Conservation (phyloP, 2,888 invertebrate genomes). For the Malachius bipustulatus region DNA sequence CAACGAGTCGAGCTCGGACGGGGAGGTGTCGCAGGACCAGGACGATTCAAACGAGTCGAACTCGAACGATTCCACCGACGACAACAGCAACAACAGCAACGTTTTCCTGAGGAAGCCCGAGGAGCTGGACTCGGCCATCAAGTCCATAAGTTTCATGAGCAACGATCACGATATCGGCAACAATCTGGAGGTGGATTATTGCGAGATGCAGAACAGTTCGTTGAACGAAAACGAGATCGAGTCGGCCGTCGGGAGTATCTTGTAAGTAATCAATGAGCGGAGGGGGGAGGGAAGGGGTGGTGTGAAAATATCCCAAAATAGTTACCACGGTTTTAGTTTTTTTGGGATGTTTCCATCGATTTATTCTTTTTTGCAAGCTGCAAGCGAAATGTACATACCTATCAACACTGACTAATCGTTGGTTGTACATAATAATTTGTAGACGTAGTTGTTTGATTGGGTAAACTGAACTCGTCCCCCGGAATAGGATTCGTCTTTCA, state of each 20-base stretch:
- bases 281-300: no score
- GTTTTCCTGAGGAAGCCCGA: slow-evolving; percentile 25
- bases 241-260: slow-evolving; percentile 35
- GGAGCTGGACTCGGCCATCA: slow-evolving; percentile 33
- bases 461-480: no score
- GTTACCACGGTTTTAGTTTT: no score
- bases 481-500: no score
- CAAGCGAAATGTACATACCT: no score
- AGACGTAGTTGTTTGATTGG: no score
- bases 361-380: no score
- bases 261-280: no score
- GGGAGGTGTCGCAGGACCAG: slow-evolving; percentile 10
- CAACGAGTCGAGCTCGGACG: slow-evolving; percentile 14
- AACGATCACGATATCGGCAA: slow-evolving; percentile 19
- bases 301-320: no score
- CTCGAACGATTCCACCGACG: slow-evolving; percentile 11
- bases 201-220: slow-evolving; percentile 26
- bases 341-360: no score
- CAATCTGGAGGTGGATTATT: slow-evolving; percentile 23
- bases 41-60: slow-evolving; percentile 5
- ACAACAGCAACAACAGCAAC: slow-evolving; percentile 13
- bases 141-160: slow-evolving; percentile 30
- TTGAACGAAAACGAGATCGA: slow-evolving; percentile 35
- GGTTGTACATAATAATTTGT: no score
- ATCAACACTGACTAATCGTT: no score